Evolutionary conservation across 2,113 vertebrate species (phyloP).

Genomic region (Addax nasomaculatus): DNA sequence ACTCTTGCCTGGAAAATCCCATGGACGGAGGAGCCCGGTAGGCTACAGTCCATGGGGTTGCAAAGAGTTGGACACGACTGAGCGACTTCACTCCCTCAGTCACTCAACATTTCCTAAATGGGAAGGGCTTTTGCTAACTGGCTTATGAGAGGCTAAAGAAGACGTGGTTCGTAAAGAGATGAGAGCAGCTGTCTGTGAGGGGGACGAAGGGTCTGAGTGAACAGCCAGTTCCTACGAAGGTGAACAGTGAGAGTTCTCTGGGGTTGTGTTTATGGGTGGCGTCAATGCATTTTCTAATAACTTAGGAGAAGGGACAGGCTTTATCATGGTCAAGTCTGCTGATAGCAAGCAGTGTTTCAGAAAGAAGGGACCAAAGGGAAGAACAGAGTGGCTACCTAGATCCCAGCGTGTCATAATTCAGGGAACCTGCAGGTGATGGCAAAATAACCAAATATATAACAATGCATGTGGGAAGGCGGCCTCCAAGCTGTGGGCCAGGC

Average conservation of each 20-base stretch:
- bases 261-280: neutral
- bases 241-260: neutral
- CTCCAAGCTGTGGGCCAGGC: neutral
- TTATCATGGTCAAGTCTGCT: neutral
- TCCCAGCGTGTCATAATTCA: fast-evolving
- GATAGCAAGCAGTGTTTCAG: neutral
- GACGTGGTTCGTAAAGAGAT: neutral
- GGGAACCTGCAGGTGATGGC: fast-evolving
- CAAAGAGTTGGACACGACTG: neutral
- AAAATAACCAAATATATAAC: fast-evolving
- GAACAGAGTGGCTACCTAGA: neutral
- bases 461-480: fast-evolving
- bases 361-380: neutral
- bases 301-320: neutral
- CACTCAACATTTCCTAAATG: neutral
- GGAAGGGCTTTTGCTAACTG: neutral
- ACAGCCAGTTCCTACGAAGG: neutral
- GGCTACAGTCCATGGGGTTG: neutral
- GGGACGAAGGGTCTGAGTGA: neutral
- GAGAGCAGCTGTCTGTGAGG: neutral
- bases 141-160: neutral
- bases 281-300: neutral
- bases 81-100: neutral
- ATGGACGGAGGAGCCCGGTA: neutral
- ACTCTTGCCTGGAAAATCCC: neutral